Percentiles rank a stretch among this genome's conserved stretches.
Conservation (phyloP, 2,797 vertebrate species). For the Crocidura indochinensis region DNA sequence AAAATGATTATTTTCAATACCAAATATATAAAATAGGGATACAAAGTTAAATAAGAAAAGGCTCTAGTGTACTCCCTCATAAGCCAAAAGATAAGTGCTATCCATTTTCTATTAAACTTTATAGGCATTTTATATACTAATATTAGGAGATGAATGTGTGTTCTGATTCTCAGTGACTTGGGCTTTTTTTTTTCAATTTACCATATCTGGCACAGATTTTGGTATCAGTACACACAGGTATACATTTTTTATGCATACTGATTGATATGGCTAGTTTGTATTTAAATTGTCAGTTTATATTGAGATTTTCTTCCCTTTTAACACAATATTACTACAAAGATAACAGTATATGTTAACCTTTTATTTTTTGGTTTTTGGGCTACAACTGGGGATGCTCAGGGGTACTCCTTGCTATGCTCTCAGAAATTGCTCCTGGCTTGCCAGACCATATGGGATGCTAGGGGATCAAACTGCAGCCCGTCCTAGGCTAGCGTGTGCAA, state of each 20-base stretch:
- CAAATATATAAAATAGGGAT: neutral
- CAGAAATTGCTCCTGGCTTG: too few species aligned
- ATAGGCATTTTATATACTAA: neutral
- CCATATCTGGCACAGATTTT: neutral
- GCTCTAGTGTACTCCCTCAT: neutral
- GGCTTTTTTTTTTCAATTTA: conserved; percentile 17
- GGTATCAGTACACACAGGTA: neutral
- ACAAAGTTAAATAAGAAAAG: conserved; percentile 28
- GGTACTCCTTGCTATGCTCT: too few species aligned
- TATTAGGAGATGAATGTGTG: neutral
- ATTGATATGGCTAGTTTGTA: neutral
- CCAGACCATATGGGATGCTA: too few species aligned
- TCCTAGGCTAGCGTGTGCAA: too few species aligned
- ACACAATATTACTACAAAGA: neutral
- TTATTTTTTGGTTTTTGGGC: neutral
- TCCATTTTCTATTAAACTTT: neutral
- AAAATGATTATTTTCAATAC: conserved; percentile 14
- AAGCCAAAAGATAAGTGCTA: neutral
- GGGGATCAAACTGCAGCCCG: too few species aligned
- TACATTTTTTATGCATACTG: conserved; percentile 12
- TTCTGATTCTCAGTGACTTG: neutral
- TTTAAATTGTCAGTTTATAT: conserved; percentile 28
- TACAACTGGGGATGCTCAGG: too few species aligned
- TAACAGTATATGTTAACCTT: neutral
- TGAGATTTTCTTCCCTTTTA: conserved; percentile 44